phyloP scores from a whole-genome alignment of 2,797 vertebrate species.

The Spatula clypeata region DNA sequence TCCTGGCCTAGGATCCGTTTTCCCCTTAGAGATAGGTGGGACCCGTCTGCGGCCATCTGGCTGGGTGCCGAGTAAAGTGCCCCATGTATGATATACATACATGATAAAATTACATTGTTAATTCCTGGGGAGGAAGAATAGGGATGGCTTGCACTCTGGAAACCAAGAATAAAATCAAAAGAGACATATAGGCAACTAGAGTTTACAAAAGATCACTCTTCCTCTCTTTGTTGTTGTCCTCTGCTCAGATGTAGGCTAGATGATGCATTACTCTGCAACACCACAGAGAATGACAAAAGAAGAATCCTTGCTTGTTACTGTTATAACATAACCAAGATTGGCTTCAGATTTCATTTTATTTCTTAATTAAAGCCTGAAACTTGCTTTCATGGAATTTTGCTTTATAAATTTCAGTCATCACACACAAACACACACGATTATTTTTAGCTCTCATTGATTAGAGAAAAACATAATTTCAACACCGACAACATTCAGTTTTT shows the following conservation, averaged over 20 bases:
- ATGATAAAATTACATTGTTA: not conserved
- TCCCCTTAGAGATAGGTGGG: no score
- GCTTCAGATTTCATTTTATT: not conserved
- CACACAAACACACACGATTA: no score
- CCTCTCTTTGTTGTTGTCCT: not conserved
- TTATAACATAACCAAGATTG: not conserved
- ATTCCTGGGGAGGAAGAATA: not conserved
- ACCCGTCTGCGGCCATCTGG: no score
- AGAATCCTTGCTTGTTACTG: not conserved
- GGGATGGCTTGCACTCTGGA: not conserved
- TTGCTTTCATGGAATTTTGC: not conserved
- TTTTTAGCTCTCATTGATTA: not conserved
- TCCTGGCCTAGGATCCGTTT: no score
- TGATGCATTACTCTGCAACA: not conserved
- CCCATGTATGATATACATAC: not conserved
- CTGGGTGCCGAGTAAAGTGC: no score
- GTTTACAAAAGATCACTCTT: not conserved
- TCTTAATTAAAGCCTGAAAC: not conserved
- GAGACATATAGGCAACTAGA: not conserved
- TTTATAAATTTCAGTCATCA: not conserved
- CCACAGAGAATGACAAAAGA: not conserved
- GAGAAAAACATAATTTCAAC: not conserved
- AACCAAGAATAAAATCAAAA: not conserved
- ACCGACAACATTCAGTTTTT: not conserved
- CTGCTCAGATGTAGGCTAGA: not conserved